Base-by-base conservation (phyloP, 1,140 invertebrate genomes). In the Cydia splendana region DNA sequence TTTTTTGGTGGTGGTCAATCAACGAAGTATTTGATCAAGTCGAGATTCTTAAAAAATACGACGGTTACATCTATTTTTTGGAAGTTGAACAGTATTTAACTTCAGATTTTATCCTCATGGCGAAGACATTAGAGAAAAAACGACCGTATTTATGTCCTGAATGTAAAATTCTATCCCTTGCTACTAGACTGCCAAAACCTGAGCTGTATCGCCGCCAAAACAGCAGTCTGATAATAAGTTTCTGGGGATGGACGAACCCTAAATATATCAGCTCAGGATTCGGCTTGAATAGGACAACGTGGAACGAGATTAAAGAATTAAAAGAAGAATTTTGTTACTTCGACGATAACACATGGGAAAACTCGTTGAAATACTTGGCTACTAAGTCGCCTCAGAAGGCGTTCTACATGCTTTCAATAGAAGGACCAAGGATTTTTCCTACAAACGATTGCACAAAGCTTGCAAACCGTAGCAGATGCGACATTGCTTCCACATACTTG, bases 1-100 rank as follows among this genome's bases (percentile, higher is more conserved):
- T 82, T 48, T 82, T 83, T 53, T 88, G 84, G 84, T 88, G 86
- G 86, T 88, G 86, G 86, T 82, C 76, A 75, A 57, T 74, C 4
- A 81, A 80, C 62, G 77, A 80, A 57, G 79, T 88, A 2, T 88
- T 88, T 67, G 83, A 88, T 24, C 65, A 81, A 67, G 48, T 87
- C 1, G 34, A 77, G 2, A 34, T 78, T 2, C 65, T 76, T 13
- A 71, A 81, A 65, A 74, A 83, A 12, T 84, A 78, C 28, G 78
- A 80, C 4, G 76, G 78, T 45, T 75, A 76, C 7, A 51, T 88
- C 0, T 15, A 87, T 53, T 84, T 87, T 79, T 51, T 88, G 1
- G 85, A 88, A 78, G 84, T 83, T 38, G 78, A 85, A 73, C 78
- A 86, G 65, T 83, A 81, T 75, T 81, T 85, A 4, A 81, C 79